Base-by-base conservation (phyloP, 2,797 vertebrate genomes). In the Moxostoma hubbsi region DNA sequence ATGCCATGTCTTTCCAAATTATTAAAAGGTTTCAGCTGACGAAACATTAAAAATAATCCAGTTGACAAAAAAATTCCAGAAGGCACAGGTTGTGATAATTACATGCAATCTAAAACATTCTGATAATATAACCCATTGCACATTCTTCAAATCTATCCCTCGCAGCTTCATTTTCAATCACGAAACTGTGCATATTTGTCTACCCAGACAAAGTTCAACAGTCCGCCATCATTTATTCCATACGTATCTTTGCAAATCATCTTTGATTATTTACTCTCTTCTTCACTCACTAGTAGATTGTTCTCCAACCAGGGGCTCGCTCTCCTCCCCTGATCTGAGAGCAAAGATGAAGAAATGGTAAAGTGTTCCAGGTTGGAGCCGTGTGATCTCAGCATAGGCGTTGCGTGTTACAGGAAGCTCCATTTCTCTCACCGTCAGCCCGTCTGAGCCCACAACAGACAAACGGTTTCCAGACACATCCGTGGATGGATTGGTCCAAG, bases 281-380 rank as follows among this genome's bases (percentile, higher is more conserved):
- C 4, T 72, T 2, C 66, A 95, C 97, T 90, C 90, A 99, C 98
- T 97, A 36, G 98, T 99, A 0, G 92, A 92, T 75, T 96, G 94
- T 75, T 98, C 91, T 64, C 94, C 96, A 1, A 94, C 93, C 63
- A 99, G 89, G 0, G 98, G 98, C 36, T 93, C 87, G 81, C 98
- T 99, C 83, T 97, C 94, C 76, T 92, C 92, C 62, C 93, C 94
- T 0, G 93, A 93, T 84, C 87, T 93, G 50, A 98, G 86, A 0
- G 96, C 88, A 65, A 93, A 99, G 84, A 99, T 82, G 50, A 88
- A 94, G 87, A 99, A 98, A 77, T 94, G 94, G 77, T 99, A 98
- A 7, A 94, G 93, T 4, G 95, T 97, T 67, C 97, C 98, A 0
- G 98, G 98, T 46, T 92, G 82, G 0, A 99, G 93, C 36, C 94